A percentile compares a stretch with the other conserved stretches of the same genome.
These are phyloP conservation scores for Aricia agestis DNA, from an alignment of 1,140 invertebrate species.

Conservation along the genomic window DNA sequence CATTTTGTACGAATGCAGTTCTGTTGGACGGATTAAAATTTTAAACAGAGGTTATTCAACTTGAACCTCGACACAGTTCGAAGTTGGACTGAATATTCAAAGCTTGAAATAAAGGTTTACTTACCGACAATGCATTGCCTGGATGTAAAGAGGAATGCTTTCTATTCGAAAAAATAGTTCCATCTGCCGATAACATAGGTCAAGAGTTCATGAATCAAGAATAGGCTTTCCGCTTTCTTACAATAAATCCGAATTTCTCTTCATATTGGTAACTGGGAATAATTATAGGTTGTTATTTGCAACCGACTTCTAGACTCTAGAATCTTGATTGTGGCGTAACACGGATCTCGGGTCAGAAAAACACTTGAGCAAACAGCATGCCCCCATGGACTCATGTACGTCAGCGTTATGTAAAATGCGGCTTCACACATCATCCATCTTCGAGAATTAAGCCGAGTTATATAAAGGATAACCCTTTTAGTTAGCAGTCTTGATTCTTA, in stretches of 20 bases:
- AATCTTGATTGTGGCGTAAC: background rate
- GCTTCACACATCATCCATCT: background rate
- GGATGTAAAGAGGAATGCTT: no score
- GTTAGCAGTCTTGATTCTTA: no score
- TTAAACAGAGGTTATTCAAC: background rate
- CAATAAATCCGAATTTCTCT: no score
- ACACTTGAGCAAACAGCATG: background rate
- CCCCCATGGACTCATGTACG: background rate
- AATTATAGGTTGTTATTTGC: no score
- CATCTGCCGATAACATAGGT: no score
- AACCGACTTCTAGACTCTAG: background rate
- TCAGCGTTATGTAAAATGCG: background rate
- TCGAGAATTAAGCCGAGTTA: background rate
- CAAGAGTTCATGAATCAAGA: background rate
- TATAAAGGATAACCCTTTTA: no score
- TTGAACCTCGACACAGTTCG: background rate
- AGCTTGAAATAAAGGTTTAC: background rate
- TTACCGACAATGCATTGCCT: background rate
- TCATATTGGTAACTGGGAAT: no score
- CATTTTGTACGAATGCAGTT: background rate
- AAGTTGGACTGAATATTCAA: background rate
- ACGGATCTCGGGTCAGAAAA: background rate
- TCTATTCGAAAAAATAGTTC: no score
- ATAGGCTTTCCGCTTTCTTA: no score
- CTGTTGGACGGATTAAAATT: background rate